These are phyloP conservation scores for Rhagoletis zephyria DNA, from an alignment of 1,140 invertebrate genomes.

Conservation along the genomic window DNA sequence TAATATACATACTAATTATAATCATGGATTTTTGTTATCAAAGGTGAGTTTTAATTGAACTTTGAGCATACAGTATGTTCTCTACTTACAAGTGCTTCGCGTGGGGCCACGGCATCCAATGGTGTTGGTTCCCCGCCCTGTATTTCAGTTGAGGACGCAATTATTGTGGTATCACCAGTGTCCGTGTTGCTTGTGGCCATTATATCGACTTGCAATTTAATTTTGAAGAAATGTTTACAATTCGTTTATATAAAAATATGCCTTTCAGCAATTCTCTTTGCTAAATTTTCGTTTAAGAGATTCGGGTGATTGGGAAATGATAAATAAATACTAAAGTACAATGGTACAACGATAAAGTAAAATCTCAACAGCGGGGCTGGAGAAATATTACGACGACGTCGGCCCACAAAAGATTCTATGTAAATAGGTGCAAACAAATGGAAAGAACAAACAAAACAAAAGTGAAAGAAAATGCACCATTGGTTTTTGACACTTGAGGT, in stretches of 20 bases:
- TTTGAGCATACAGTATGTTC: neutral
- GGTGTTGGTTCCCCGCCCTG: slow-evolving; percentile 56
- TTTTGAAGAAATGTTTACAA: slow-evolving; percentile 60
- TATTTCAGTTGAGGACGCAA: slow-evolving; percentile 60
- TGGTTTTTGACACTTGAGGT: neutral
- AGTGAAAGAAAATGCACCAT: neutral
- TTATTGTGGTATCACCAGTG: slow-evolving; percentile 68
- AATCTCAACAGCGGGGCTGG: neutral
- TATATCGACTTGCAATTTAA: slow-evolving; percentile 68
- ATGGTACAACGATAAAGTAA: neutral
- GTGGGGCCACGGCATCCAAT: slow-evolving; percentile 60
- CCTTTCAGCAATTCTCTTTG: neutral
- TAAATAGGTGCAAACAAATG: neutral
- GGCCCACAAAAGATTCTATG: neutral
- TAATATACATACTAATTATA: slow-evolving; percentile 29
- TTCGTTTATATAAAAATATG: neutral
- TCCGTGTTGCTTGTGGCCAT: slow-evolving; percentile 70
- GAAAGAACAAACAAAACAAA: neutral
- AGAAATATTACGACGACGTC: neutral
- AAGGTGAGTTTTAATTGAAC: slow-evolving; percentile 34
- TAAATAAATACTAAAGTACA: slow-evolving; percentile 3
- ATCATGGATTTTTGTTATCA: neutral
- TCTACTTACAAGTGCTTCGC: slow-evolving; percentile 67
- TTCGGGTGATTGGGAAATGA: neutral
- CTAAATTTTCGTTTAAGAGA: neutral